These are phyloP conservation scores for Sinotaia quadrata DNA, from an alignment of 2,888 invertebrate species.

Conservation along the genomic window DNA sequence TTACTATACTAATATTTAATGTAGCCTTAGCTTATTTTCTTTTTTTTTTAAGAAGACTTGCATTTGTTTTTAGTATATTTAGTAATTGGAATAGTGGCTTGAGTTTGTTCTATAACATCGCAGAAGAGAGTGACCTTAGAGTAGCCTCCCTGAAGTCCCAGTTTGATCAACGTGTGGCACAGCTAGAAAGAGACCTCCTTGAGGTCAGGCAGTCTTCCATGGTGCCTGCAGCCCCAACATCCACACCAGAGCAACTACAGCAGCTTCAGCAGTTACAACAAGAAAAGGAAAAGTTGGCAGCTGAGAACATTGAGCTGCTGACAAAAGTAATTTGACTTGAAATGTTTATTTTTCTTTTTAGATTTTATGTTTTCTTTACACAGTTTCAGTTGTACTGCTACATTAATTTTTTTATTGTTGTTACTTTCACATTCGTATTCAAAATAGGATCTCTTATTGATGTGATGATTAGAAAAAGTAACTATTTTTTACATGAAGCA, in stretches of 20 bases:
- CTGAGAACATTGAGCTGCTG: slow-evolving; percentile 60
- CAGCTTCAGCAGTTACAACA: slow-evolving; percentile 56
- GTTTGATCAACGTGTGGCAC: slow-evolving; percentile 48
- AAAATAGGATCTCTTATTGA: no score
- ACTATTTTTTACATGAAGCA: no score
- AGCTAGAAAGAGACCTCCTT: slow-evolving; percentile 50
- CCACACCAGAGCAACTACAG: slow-evolving; percentile 38
- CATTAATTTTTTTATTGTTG: no score
- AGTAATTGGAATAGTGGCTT: no score
- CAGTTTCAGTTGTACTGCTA: no score
- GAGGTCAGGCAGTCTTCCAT: slow-evolving; percentile 23
- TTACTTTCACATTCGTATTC: no score
- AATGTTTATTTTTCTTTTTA: no score
- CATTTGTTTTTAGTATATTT: background rate
- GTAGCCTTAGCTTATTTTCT: no score
- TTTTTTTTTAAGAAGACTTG: background rate
- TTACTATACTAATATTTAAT: no score
- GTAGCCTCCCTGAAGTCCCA: slow-evolving; percentile 41
- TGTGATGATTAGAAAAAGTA: no score
- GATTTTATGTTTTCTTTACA: no score
- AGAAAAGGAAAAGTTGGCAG: slow-evolving; percentile 55
- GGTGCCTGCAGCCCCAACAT: slow-evolving; percentile 25
- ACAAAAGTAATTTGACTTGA: slow-evolving; percentile 48
- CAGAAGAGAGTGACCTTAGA: slow-evolving; percentile 20
- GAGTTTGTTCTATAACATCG: no score